These are phyloP conservation scores for Microcebus griseorufus DNA, from an alignment of 2,113 vertebrate genomes.

Conservation along the genomic window DNA sequence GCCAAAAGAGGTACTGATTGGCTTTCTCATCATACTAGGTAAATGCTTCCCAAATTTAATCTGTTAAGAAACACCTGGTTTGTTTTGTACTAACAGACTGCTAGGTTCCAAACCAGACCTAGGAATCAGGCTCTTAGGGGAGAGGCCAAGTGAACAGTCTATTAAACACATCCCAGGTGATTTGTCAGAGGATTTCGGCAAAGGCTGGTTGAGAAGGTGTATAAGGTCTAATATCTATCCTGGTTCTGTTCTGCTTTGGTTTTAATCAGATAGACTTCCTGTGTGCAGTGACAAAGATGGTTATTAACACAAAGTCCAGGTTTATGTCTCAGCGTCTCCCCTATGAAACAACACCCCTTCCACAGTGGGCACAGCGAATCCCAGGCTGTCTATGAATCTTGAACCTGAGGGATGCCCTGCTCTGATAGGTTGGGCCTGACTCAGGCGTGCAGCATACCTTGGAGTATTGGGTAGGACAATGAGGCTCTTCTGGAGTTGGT, in stretches of 20 bases:
- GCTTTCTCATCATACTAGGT: background rate
- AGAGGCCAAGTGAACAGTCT: background rate
- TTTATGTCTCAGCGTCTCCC: background rate
- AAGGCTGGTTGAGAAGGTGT: background rate
- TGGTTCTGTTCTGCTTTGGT: background rate
- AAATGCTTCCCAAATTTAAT: background rate
- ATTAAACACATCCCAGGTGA: rapidly evolving
- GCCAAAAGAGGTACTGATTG: background rate
- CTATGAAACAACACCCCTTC: background rate
- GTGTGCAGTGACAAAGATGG: background rate
- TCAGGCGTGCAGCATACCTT: background rate
- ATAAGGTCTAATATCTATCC: background rate
- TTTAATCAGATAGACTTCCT: background rate
- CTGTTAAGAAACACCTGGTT: background rate
- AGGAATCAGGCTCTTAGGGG: too few species aligned
- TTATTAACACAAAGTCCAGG: background rate
- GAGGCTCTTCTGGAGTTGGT: background rate
- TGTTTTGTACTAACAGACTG: background rate
- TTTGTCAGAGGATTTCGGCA: background rate
- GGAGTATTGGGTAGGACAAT: background rate
- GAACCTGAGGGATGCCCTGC: too few species aligned
- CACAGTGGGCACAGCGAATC: background rate
- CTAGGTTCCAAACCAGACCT: background rate
- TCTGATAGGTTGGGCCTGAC: background rate
- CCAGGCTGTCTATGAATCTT: background rate